phyloP scores from a whole-genome alignment of 2,113 vertebrate genomes.

The Mesocricetus auratus region DNA sequence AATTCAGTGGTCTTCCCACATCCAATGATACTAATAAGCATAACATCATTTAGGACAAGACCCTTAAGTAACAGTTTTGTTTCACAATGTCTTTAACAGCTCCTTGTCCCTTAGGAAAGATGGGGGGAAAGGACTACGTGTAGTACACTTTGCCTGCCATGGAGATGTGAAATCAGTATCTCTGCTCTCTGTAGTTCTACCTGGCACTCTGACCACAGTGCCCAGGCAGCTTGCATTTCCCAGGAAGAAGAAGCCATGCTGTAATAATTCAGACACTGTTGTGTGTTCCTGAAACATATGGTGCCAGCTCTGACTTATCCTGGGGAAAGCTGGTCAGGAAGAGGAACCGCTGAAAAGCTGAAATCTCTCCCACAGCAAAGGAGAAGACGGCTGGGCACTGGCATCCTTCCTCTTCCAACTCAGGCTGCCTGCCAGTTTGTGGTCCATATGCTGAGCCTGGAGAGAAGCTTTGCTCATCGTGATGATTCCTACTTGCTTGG shows the following conservation, averaged over 20 bases:
- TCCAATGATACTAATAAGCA: not conserved
- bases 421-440: slow-evolving; percentile 66
- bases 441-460: slow-evolving; percentile 39
- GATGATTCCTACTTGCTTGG: not conserved
- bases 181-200: not conserved
- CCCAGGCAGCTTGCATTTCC: slow-evolving; percentile 59
- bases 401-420: slow-evolving; percentile 4
- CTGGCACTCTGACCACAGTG: not conserved
- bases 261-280: slow-evolving; percentile 75
- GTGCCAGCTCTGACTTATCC: slow-evolving; percentile 74
- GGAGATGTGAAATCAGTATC: not conserved
- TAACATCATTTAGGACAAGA: not conserved
- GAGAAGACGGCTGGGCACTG: not conserved
- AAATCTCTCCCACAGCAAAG: slow-evolving; percentile 68
- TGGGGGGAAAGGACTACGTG: not conserved
- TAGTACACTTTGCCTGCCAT: not conserved
- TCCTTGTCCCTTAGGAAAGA: not conserved
- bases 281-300: slow-evolving; percentile 79
- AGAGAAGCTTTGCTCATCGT: slow-evolving; percentile 42
- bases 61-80: not conserved
- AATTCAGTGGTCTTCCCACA: not conserved
- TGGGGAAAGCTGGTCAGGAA: slow-evolving; percentile 77
- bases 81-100: not conserved
- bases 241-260: slow-evolving; percentile 31
- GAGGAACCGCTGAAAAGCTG: slow-evolving; percentile 70